Percentiles rank a stretch among this genome's conserved stretches.
phyloP scores from a whole-genome alignment of 2,113 vertebrate species.

The Proteles cristata region DNA sequence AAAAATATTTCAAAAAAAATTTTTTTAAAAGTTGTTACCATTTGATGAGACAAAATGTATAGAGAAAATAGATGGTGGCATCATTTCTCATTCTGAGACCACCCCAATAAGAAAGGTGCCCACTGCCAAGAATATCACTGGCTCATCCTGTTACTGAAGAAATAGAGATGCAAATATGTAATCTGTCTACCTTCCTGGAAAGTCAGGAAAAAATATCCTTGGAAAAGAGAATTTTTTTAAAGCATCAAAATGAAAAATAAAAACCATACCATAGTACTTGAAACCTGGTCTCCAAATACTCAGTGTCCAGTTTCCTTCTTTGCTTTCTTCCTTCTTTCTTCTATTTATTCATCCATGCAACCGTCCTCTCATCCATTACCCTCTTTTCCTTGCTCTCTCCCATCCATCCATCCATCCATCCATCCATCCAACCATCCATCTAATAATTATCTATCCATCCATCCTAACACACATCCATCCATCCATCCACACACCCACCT shows the following conservation, averaged over 20 bases:
- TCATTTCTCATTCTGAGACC: neutral
- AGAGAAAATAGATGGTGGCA: neutral
- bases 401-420: no score
- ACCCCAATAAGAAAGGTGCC: fast-evolving
- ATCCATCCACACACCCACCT: fast-evolving
- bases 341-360: neutral
- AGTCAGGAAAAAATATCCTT: neutral
- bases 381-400: neutral
- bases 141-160: neutral
- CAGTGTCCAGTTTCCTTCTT: neutral
- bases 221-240: neutral
- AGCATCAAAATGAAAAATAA: neutral
- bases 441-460: neutral
- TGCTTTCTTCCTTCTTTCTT: neutral
- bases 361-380: fast-evolving
- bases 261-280: neutral
- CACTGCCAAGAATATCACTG: fast-evolving
- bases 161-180: neutral
- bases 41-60: neutral
- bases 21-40: no score
- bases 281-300: neutral
- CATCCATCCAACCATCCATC: no score
- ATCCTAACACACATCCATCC: no score
- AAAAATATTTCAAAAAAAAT: no score
- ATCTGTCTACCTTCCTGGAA: neutral